Evolutionary conservation across 2,888 invertebrate species (phyloP), one percentile per base, ranked within the genome.

Genomic region (Nematopogon swammerdamellus): DNA sequence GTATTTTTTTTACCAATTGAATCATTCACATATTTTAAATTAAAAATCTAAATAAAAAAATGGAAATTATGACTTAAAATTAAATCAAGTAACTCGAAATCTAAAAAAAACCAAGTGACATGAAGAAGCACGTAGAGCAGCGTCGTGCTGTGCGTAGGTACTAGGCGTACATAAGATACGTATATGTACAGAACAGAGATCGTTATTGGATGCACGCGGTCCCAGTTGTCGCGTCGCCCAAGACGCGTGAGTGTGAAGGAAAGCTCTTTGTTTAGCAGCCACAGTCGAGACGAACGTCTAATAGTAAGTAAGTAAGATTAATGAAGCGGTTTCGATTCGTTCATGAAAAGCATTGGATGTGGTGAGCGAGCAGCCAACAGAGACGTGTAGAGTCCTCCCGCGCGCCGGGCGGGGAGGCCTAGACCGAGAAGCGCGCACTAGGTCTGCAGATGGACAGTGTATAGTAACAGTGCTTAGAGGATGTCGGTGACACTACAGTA

Each of bases 101-200:
- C n/a, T n/a, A n/a, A n/a, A n/a, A n/a, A n/a, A n/a, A n/a, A n/a
- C n/a, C n/a, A 14, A 36, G 8, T 14, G 36, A 36, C 11, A 36
- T 36, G 36, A 75, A 68, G 69, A 77, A 79, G 77, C 77, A 77
- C 77, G 76, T 74, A 72, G 72, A 79, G 77, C 73, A 79, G 74
- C 75, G 69, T 76, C 75, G 76, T 76, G 73, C 74, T 63, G 36
- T 36, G 11, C 36, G n/a, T 25, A 25, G 10, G 10, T 10, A 25
- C 10, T 25, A 25, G 5, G n/a, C n/a, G n/a, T n/a, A n/a, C n/a
- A n/a, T n/a, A n/a, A n/a, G n/a, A 25, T 25, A 25, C 25, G 25
- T 8, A 25, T 25, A 71, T 72, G 68, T 73, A 74, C 69, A n/a
- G n/a, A n/a, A n/a, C n/a, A n/a, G n/a, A n/a, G n/a, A 69, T 62